Evolutionary conservation across 2,113 vertebrate species (phyloP).

Genomic region (Anolis carolinensis): DNA sequence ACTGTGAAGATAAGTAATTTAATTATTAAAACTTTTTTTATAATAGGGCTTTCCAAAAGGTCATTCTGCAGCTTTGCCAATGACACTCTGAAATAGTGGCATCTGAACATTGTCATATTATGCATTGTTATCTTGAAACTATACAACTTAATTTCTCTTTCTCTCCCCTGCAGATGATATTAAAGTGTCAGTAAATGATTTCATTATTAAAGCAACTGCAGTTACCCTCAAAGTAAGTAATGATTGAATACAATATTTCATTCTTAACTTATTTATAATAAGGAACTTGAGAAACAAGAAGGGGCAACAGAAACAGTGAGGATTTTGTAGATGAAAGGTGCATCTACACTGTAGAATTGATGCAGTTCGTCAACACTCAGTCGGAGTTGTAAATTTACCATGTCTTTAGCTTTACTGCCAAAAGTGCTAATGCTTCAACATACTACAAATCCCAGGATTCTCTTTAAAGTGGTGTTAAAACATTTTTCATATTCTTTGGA

Average conservation of each 20-base stretch:
- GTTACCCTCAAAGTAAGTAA: constrained; percentile 91
- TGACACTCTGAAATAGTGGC: constrained; percentile 16
- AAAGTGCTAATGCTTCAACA: no score
- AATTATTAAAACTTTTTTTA: not conserved
- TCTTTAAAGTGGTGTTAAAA: not conserved
- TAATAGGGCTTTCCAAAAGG: constrained; percentile 6
- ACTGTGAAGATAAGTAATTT: constrained; percentile 1
- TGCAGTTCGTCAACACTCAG: no score
- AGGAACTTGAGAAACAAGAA: no score
- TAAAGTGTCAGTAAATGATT: constrained; percentile 97
- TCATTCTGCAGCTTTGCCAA: constrained; percentile 4
- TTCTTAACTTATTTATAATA: no score
- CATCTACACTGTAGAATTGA: no score
- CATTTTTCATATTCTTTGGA: not conserved
- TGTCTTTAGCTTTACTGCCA: no score
- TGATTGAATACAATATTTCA: not conserved
- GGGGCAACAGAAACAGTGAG: no score
- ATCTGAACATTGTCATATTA: not conserved
- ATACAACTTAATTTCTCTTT: constrained; percentile 43
- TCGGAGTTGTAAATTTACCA: no score
- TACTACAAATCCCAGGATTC: no score
- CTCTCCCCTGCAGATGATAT: constrained; percentile 83
- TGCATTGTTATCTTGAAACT: not conserved
- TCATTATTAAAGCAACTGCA: constrained; percentile 95
- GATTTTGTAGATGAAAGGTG: no score